phyloP scores from a whole-genome alignment of 2,113 vertebrate genomes.

The Saimiri boliviensis region DNA sequence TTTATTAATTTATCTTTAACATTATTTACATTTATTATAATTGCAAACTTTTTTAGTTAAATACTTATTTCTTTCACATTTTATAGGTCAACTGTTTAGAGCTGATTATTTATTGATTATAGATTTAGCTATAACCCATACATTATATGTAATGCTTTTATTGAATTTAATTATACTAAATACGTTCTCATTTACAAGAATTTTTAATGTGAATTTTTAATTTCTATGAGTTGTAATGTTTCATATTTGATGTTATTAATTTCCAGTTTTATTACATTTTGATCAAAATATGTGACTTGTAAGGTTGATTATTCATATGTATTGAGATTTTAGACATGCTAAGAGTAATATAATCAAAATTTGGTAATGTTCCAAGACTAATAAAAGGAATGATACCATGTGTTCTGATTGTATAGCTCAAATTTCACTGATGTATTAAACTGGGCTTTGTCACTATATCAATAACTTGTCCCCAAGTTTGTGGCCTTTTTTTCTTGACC shows the following conservation, averaged over 20 bases:
- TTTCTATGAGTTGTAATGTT: not conserved
- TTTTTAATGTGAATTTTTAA: not conserved
- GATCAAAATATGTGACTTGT: not conserved
- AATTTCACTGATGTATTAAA: not conserved
- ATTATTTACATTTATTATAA: not conserved
- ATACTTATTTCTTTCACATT: not conserved
- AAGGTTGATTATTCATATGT: not conserved
- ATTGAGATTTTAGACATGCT: not conserved
- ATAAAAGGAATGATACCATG: not conserved
- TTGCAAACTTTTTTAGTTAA: not conserved
- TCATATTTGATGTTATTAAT: not conserved
- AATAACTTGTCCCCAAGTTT: fast-evolving
- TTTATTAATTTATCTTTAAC: not conserved
- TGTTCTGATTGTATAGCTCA: not conserved
- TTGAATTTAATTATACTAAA: slow-evolving; percentile 33
- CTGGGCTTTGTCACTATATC: not conserved
- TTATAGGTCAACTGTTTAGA: not conserved
- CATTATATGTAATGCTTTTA: not conserved
- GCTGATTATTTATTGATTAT: slow-evolving; percentile 12
- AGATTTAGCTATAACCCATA: not conserved
- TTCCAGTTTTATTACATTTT: slow-evolving; percentile 8
- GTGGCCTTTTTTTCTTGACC: not conserved
- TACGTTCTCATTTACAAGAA: not conserved
- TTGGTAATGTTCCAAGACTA: not conserved
- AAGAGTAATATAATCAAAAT: not conserved